Evolutionary conservation across 2,797 vertebrate species (phyloP).

Genomic region (Coreius guichenoti): DNA sequence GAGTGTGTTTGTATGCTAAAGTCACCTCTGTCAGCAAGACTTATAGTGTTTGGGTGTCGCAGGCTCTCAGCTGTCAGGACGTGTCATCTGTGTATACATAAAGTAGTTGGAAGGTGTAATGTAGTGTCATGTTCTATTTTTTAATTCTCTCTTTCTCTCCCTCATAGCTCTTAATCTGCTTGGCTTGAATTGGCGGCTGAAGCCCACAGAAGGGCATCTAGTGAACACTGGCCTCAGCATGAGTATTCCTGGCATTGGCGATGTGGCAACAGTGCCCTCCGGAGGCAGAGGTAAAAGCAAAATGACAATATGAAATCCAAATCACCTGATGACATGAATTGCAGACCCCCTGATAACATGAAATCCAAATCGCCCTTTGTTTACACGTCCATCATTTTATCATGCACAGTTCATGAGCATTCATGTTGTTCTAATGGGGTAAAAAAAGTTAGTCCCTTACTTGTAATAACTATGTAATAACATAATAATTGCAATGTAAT

Average conservation of each 20-base stretch:
- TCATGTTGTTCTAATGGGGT: not conserved
- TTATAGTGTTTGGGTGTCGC: constrained; percentile 40
- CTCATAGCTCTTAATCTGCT: constrained; percentile 88
- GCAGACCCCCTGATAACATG: not conserved
- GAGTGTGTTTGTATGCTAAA: constrained; percentile 51
- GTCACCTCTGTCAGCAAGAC: constrained; percentile 44
- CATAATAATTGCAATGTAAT: not conserved
- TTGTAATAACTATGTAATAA: not conserved
- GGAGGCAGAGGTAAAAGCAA: constrained; percentile 92
- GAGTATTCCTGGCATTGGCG: constrained; percentile 86
- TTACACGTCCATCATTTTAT: not conserved
- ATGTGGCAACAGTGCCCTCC: constrained; percentile 92
- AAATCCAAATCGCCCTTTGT: not conserved
- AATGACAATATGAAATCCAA: not conserved
- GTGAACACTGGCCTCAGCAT: constrained; percentile 91
- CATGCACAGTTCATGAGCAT: not conserved
- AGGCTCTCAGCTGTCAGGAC: constrained; percentile 53
- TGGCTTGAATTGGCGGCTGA: constrained; percentile 96
- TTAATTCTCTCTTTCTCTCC: constrained; percentile 40
- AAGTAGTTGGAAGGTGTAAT: constrained; percentile 53
- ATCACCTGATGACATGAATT: constrained; percentile 6
- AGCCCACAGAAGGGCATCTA: constrained; percentile 90
- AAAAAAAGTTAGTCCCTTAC: not conserved
- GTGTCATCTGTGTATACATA: constrained; percentile 51
- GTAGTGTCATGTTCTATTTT: constrained; percentile 56